Percentiles rank a stretch among this genome's conserved stretches.
Conservation (phyloP, 2,888 invertebrate species). For the Drosophila anomalipes region DNA sequence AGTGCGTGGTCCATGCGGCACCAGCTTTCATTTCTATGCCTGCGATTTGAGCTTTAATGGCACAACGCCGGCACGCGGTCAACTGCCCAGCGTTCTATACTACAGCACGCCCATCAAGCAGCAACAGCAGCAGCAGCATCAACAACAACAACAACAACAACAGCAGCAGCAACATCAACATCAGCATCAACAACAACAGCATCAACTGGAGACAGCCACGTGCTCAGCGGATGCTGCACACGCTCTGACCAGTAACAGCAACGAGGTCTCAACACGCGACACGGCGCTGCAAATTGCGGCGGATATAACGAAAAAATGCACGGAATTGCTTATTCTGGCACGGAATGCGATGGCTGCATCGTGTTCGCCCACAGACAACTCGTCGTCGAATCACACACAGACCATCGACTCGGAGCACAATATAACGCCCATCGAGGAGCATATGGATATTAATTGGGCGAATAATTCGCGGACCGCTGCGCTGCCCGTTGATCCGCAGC, state of each 20-base stretch:
- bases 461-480: constrained; percentile 84
- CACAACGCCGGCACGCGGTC: constrained; percentile 97
- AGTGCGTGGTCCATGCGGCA: constrained; percentile 96
- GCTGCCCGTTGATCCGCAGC: constrained; percentile 81
- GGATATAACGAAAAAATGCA: constrained; percentile 91
- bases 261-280: constrained; percentile 83
- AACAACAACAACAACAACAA: constrained; percentile 24
- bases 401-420: constrained; percentile 86
- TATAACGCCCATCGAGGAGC: constrained; percentile 85
- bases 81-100: constrained; percentile 96
- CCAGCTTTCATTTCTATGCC: constrained; percentile 94
- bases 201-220: constrained; percentile 25
- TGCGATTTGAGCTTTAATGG: constrained; percentile 98
- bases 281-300: constrained; percentile 91
- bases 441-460: constrained; percentile 85
- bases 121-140: constrained; percentile 63
- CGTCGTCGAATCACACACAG: constrained; percentile 85
- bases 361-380: constrained; percentile 87
- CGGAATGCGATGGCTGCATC: constrained; percentile 88
- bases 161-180: constrained; percentile 19
- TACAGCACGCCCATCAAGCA: constrained; percentile 84
- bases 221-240: constrained; percentile 25
- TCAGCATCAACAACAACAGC: constrained; percentile 66
- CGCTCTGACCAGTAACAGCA: constrained; percentile 35
- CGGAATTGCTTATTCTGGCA: constrained; percentile 91